phyloP scores from a whole-genome alignment of 1,140 invertebrate species.

The Lucilia cuprina region DNA sequence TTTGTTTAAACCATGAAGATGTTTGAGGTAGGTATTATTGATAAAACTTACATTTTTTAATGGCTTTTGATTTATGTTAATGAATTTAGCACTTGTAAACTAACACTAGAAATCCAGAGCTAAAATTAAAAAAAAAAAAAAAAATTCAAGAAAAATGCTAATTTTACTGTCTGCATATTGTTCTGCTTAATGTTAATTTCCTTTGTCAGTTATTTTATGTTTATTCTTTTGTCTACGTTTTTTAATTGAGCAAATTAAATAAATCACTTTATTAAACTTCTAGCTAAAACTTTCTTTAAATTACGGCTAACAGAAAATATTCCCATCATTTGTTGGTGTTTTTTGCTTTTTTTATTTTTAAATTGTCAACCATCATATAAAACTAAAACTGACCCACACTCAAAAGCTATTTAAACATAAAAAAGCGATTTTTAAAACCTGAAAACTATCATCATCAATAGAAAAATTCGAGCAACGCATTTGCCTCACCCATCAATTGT shows the following conservation, averaged over 20 bases:
- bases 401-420: not conserved
- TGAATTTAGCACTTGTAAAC: no score
- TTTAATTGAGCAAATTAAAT: not conserved
- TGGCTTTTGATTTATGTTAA: not conserved
- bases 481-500: constrained; percentile 9
- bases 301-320: not conserved
- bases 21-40: not conserved
- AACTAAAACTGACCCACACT: not conserved
- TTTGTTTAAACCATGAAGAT: not conserved
- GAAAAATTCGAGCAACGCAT: not conserved
- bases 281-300: constrained; percentile 10
- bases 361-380: not conserved
- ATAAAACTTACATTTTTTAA: not conserved
- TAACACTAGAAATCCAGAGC: no score
- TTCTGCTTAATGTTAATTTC: no score
- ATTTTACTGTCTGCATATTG: no score
- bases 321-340: constrained; percentile 2
- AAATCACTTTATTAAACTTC: not conserved
- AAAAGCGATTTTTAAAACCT: not conserved
- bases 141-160: no score
- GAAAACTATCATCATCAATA: not conserved
- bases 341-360: not conserved
- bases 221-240: no score
- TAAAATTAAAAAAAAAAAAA: no score
- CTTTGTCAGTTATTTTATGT: no score